These are phyloP conservation scores for Leucoraja ocellata DNA, from an alignment of 2,797 vertebrate genomes.

Conservation along the genomic window DNA sequence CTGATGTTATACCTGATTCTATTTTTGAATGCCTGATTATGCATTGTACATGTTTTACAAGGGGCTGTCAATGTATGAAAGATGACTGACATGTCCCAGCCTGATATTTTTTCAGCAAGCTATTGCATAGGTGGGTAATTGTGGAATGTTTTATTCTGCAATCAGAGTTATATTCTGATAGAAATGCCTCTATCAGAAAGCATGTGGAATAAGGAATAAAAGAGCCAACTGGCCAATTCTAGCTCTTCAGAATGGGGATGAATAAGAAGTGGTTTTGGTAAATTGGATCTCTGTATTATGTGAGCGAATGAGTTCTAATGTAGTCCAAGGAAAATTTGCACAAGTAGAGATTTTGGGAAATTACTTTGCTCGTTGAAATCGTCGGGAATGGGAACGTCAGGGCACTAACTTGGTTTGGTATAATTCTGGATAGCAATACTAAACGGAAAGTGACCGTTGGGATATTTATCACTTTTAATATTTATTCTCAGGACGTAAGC, in stretches of 20 bases:
- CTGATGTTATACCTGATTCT: not conserved
- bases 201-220: not conserved
- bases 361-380: not conserved
- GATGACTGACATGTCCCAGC: constrained; percentile 10
- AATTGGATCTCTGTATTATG: not conserved
- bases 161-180: not conserved
- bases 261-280: constrained; percentile 20
- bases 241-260: constrained; percentile 6
- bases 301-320: constrained; percentile 4
- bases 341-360: not conserved
- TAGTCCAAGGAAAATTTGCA: constrained; percentile 13
- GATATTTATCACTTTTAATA: not conserved
- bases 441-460: not conserved
- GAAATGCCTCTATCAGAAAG: constrained; percentile 5
- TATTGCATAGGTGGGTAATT: constrained; percentile 19
- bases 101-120: constrained; percentile 6
- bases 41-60: not conserved
- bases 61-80: not conserved
- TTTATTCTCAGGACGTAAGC: not conserved
- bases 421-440: not conserved
- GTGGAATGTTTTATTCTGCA: not conserved
- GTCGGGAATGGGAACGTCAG: not conserved
- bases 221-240: not conserved
- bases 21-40: constrained; percentile 12
- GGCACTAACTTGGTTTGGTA: not conserved